Evolutionary conservation across 2,888 invertebrate genomes (phyloP).

Genomic region (Villa cingulata): DNA sequence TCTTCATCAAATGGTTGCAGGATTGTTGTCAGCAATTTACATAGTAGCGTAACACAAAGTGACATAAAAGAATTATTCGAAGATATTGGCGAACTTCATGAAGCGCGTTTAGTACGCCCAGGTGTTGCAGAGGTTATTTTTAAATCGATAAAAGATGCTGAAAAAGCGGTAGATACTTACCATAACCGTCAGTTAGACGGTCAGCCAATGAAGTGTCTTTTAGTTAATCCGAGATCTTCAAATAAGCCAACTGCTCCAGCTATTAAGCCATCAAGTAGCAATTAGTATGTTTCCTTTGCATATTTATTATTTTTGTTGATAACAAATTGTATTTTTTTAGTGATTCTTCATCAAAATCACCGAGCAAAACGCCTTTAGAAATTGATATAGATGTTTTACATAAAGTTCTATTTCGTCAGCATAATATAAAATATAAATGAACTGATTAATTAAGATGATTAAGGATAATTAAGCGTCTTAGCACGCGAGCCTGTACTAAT

Average conservation of each 20-base stretch:
- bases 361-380: conserved; percentile 28
- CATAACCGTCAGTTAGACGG: conserved; percentile 88
- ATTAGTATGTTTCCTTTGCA: conserved; percentile 7
- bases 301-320: neutral
- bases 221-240: conserved; percentile 61
- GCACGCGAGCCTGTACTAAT: no score
- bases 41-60: conserved; percentile 72
- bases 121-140: conserved; percentile 89
- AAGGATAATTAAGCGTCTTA: no score
- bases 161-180: conserved; percentile 82
- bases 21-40: conserved; percentile 82
- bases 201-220: conserved; percentile 81
- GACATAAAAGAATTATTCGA: conserved; percentile 91
- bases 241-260: conserved; percentile 41
- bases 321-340: neutral
- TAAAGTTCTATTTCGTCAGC: conserved; percentile 32
- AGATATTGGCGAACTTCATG: conserved; percentile 75
- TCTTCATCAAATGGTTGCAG: conserved; percentile 47
- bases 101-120: conserved; percentile 69
- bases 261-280: conserved; percentile 21
- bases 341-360: conserved; percentile 16
- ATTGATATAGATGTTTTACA: conserved; percentile 36
- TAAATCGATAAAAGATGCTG: conserved; percentile 69
- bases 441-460: no score
- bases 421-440: no score